Percentiles rank a stretch among this genome's conserved stretches.
These are phyloP conservation scores for Promerops cafer DNA, from an alignment of 2,113 vertebrate genomes.

Conservation along the genomic window DNA sequence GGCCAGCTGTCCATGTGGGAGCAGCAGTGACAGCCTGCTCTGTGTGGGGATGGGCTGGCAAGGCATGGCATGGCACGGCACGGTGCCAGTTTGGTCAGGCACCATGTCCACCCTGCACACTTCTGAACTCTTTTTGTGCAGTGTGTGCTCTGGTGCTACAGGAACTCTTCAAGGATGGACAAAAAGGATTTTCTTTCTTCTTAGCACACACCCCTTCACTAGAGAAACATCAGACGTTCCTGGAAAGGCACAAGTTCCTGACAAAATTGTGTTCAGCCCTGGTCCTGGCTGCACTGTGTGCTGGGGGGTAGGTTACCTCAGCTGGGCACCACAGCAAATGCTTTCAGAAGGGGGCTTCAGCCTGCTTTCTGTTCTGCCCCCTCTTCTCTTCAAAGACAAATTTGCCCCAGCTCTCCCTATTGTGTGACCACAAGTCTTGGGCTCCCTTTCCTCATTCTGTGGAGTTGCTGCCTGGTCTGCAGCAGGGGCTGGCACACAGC, in stretches of 20 bases:
- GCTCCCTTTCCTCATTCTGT: background rate
- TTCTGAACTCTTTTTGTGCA: background rate
- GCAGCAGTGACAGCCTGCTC: background rate
- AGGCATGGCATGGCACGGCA: background rate
- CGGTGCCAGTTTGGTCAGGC: fast-evolving
- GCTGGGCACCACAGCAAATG: background rate
- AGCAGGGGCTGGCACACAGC: background rate
- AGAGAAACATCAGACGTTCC: background rate
- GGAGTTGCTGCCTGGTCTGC: background rate
- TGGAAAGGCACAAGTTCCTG: background rate
- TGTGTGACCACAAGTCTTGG: background rate
- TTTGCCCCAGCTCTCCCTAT: background rate
- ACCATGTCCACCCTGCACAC: background rate
- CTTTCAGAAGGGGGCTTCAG: background rate
- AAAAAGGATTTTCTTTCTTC: background rate
- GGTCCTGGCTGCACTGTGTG: background rate
- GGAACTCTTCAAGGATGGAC: background rate
- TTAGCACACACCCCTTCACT: background rate
- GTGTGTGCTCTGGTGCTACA: background rate
- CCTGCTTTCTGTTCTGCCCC: background rate
- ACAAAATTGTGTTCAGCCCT: background rate
- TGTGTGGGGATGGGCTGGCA: background rate
- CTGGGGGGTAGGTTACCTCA: background rate
- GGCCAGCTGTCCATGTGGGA: background rate
- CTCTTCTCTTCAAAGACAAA: background rate